Conservation (phyloP, 2,113 vertebrate species). For the Motacilla tschutschensis region DNA sequence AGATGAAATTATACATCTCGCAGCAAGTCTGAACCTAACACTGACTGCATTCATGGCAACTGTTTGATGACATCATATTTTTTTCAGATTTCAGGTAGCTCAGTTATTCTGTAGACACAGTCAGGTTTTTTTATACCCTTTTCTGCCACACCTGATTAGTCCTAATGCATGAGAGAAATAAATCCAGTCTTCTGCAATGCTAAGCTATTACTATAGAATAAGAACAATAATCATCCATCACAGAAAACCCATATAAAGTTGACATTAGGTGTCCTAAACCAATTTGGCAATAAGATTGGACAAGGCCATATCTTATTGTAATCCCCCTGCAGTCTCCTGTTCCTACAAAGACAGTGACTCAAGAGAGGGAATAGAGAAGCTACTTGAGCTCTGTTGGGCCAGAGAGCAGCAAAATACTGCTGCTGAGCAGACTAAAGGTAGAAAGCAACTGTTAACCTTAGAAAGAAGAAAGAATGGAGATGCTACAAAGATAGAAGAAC, state of each 20-base stretch:
- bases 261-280: not conserved
- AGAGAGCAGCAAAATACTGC: constrained; percentile 13
- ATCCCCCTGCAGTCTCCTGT: not conserved
- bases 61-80: not conserved
- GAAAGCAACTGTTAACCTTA: not conserved
- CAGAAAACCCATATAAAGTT: not conserved
- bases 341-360: not conserved
- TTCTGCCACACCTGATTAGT: not conserved
- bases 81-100: not conserved
- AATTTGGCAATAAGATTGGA: not conserved
- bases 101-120: not conserved
- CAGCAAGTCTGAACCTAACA: not conserved
- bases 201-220: not conserved
- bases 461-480: not conserved
- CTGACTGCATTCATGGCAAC: not conserved
- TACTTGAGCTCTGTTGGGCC: not conserved
- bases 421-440: not conserved
- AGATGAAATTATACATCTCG: not conserved
- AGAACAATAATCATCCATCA: not conserved
- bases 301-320: not conserved
- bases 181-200: not conserved
- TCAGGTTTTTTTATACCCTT: not conserved
- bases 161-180: not conserved
- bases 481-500: not conserved
- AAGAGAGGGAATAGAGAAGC: not conserved